These are phyloP conservation scores for Sebastes cheni DNA, from an alignment of 2,797 vertebrate species.

Conservation along the genomic window DNA sequence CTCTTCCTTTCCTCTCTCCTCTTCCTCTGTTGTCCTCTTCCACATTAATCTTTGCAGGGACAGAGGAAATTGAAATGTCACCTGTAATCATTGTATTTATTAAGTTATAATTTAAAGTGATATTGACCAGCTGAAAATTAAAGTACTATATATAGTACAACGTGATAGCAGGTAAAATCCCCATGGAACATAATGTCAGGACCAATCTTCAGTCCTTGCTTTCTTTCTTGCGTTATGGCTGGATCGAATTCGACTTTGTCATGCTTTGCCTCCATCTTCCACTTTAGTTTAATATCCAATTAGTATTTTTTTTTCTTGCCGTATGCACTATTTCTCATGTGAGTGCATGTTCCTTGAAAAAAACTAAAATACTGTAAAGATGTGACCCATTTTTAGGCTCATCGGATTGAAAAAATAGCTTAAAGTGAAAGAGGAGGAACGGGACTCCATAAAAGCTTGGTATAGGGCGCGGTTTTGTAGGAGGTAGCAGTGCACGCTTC, in stretches of 20 bases:
- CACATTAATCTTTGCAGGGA: neutral
- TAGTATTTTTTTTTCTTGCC: neutral
- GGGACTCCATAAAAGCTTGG: rapidly evolving
- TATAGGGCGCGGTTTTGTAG: no score
- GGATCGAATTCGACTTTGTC: neutral
- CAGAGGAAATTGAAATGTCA: conserved; percentile 12
- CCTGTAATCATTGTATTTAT: neutral
- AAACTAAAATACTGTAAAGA: neutral
- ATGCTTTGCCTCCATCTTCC: neutral
- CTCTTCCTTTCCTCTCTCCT: neutral
- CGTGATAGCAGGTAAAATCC: neutral
- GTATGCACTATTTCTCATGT: neutral
- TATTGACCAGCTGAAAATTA: neutral
- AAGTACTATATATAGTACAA: neutral
- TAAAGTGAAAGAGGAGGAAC: neutral
- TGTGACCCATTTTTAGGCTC: neutral
- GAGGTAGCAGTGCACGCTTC: no score
- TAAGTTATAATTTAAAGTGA: conserved; percentile 1
- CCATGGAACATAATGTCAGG: neutral
- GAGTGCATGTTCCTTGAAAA: neutral
- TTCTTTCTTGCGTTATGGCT: neutral
- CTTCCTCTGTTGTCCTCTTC: neutral
- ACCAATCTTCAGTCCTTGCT: neutral
- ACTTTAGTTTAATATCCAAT: neutral
- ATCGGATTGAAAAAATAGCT: neutral